Conservation (phyloP, 2,888 invertebrate genomes). For the Athalia rosae region DNA sequence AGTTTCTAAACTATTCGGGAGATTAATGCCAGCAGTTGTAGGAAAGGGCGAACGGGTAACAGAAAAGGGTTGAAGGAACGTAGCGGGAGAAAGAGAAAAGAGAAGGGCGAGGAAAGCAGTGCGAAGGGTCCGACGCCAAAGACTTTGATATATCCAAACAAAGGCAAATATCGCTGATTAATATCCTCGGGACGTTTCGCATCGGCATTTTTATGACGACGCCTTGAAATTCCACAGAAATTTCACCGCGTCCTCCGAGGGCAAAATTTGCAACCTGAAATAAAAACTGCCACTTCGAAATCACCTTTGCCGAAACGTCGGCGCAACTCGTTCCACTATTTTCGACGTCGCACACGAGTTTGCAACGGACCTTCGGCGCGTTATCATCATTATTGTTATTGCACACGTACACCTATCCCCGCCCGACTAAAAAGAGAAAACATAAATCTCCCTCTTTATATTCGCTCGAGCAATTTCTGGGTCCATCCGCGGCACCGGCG, state of each 20-base stretch:
- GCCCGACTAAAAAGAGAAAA: background rate
- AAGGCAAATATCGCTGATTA: slow-evolving; percentile 2
- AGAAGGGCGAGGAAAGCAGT: background rate
- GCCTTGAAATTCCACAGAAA: background rate
- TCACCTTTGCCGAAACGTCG: too few species aligned
- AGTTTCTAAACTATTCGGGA: slow-evolving; percentile 52
- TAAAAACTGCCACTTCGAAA: too few species aligned
- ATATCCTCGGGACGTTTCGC: background rate
- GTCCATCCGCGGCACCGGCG: slow-evolving; percentile 33
- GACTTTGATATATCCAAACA: background rate
- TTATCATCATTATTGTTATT: background rate
- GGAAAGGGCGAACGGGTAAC: slow-evolving; percentile 38
- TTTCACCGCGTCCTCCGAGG: background rate
- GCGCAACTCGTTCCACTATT: too few species aligned
- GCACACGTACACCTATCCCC: background rate
- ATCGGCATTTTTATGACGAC: background rate
- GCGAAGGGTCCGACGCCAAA: background rate
- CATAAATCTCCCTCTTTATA: background rate
- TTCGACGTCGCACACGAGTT: too few species aligned
- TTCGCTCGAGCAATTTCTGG: slow-evolving; percentile 21
- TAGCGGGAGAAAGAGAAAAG: background rate
- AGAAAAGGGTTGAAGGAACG: slow-evolving; percentile 14
- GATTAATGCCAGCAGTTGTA: slow-evolving; percentile 51
- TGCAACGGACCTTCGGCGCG: too few species aligned
- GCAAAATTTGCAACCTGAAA: background rate